Percentiles rank a stretch among this genome's conserved stretches.
phyloP scores from a whole-genome alignment of 2,113 vertebrate species.

The Conger conger region DNA sequence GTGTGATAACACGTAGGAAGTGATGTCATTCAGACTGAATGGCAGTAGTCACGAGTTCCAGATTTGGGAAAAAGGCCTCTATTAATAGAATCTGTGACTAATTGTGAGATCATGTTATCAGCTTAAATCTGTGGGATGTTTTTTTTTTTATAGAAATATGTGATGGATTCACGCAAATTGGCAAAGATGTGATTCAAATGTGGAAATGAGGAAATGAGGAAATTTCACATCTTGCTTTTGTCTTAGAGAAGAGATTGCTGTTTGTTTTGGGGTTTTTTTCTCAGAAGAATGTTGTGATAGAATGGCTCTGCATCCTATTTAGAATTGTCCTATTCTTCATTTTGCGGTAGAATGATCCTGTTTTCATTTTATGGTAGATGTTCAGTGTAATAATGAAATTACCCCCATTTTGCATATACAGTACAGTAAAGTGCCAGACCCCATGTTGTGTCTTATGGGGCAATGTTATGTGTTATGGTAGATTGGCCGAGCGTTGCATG shows the following conservation, averaged over 20 bases:
- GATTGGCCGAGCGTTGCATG: too few species aligned
- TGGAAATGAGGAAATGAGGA: not conserved
- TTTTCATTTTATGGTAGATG: not conserved
- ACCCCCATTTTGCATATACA: too few species aligned
- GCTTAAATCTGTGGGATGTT: conserved; percentile 23
- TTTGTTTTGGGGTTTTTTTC: not conserved
- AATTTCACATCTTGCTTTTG: not conserved
- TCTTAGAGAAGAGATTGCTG: not conserved
- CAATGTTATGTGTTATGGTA: too few species aligned
- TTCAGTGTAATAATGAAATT: too few species aligned
- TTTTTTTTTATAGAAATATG: not conserved
- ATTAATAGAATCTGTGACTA: too few species aligned
- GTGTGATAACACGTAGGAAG: not conserved
- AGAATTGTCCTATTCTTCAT: not conserved
- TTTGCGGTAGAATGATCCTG: not conserved
- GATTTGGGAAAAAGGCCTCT: too few species aligned
- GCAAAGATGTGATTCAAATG: not conserved
- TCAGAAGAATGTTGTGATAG: not conserved
- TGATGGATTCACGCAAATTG: not conserved
- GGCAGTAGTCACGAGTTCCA: not conserved
- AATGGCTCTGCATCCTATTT: not conserved
- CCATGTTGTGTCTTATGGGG: too few species aligned
- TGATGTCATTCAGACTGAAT: not conserved
- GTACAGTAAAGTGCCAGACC: too few species aligned
- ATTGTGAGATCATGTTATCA: too few species aligned